A percentile compares a stretch with the other conserved stretches of the same genome.
Conservation (phyloP, 1,140 invertebrate genomes). For the Ips typographus region DNA sequence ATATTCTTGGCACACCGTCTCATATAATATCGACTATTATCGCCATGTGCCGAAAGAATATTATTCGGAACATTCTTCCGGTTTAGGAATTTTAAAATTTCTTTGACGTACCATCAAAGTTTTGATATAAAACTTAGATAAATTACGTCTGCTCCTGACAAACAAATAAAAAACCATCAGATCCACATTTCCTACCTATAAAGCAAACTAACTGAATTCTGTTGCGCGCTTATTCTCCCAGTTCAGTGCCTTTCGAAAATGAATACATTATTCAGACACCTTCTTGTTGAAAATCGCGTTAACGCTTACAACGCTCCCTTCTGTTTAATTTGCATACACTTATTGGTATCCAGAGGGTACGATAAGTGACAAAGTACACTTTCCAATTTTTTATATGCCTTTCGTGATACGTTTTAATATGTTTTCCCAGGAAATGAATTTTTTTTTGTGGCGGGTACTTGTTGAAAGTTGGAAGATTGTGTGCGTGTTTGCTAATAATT, state of each 20-base stretch:
- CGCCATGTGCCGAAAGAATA: conserved; percentile 29
- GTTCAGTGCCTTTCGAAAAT: conserved; percentile 9
- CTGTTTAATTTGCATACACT: conserved; percentile 29
- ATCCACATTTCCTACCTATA: neutral
- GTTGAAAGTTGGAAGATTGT: too few relatives aligned
- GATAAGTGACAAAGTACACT: conserved; percentile 9
- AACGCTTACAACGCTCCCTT: conserved; percentile 21
- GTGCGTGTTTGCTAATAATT: too few relatives aligned
- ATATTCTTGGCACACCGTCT: conserved; percentile 26
- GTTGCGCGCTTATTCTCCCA: conserved; percentile 4
- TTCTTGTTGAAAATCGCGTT: conserved; percentile 31
- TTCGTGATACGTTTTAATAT: too few relatives aligned
- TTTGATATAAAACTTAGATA: neutral
- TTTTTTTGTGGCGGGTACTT: too few relatives aligned
- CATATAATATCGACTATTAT: conserved; percentile 34
- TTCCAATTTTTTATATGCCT: neutral
- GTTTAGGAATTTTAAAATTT: conserved; percentile 23
- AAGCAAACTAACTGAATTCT: conserved; percentile 15
- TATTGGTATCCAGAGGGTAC: conserved; percentile 21
- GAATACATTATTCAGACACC: conserved; percentile 31
- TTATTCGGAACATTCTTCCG: conserved; percentile 18
- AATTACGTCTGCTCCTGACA: neutral
- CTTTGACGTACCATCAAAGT: neutral
- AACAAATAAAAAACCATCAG: too few relatives aligned
- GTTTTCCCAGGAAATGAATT: too few relatives aligned